Percentiles rank a stretch among this genome's conserved stretches.
Evolutionary conservation across 2,797 vertebrate species (phyloP).

Genomic region (Phrynocephalus forsythii): DNA sequence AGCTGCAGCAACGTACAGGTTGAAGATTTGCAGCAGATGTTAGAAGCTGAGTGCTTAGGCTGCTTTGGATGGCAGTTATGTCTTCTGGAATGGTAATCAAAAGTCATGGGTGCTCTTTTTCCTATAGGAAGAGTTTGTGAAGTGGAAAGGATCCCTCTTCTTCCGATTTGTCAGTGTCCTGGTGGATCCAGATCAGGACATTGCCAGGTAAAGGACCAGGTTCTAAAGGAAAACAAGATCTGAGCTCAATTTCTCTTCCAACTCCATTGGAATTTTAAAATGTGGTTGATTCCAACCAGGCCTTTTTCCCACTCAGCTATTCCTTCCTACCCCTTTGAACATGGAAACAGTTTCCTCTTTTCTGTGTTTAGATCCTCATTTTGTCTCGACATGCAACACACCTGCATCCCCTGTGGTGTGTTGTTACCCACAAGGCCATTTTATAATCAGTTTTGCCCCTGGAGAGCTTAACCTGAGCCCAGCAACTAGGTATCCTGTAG

Average conservation of each 20-base stretch:
- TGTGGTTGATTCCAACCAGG: not conserved
- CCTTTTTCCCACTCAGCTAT: too few species aligned
- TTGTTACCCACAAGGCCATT: too few species aligned
- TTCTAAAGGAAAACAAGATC: not conserved
- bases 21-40: not conserved
- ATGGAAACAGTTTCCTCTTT: too few species aligned
- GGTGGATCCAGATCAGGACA: constrained; percentile 87
- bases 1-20: not conserved
- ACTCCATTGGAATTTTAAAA: too few species aligned
- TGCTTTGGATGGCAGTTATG: too few species aligned
- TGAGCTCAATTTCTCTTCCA: not conserved
- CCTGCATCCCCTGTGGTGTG: too few species aligned
- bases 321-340: not conserved
- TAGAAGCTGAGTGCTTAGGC: not conserved
- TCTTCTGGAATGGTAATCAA: not conserved
- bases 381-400: too few species aligned
- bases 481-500: too few species aligned
- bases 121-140: constrained; percentile 93
- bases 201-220: constrained; percentile 84
- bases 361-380: too few species aligned
- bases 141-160: constrained; percentile 94
- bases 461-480: too few species aligned
- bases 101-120: constrained; percentile 10
- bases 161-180: constrained; percentile 87
- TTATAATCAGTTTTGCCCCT: too few species aligned